A percentile compares a stretch with the other conserved stretches of the same genome.
Evolutionary conservation across 2,113 vertebrate species (phyloP).

Genomic region (Poeciliopsis occidentalis): DNA sequence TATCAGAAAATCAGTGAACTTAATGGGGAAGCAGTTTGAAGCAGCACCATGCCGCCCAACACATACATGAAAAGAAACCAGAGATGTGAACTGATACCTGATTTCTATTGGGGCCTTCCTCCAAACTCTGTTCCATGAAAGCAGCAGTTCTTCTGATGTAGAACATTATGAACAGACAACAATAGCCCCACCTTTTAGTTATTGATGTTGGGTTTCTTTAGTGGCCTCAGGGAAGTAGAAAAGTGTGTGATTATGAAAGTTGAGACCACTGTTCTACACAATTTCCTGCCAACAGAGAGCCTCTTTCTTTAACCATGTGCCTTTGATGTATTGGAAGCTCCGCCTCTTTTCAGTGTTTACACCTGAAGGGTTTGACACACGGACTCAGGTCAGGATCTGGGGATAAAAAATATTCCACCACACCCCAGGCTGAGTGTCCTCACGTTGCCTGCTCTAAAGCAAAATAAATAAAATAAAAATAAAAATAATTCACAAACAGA

Average conservation of each 20-base stretch:
- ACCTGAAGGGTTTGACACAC: too few relatives aligned
- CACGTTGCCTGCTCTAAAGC: background rate
- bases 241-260: conserved; percentile 14
- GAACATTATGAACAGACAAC: background rate
- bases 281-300: conserved; percentile 5
- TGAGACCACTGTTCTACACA: background rate
- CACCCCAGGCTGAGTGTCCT: background rate
- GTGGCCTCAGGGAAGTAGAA: background rate
- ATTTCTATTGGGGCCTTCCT: background rate
- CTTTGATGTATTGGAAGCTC: conserved; percentile 13
- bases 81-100: background rate
- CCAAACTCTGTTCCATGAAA: background rate
- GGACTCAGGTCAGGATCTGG: background rate
- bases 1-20: too few relatives aligned
- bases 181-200: conserved; percentile 4
- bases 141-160: background rate
- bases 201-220: background rate
- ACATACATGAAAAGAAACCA: too few relatives aligned
- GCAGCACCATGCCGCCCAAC: too few relatives aligned
- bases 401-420: background rate
- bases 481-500: too few relatives aligned
- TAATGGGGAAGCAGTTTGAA: too few relatives aligned
- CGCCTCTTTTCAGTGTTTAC: conserved; percentile 2
- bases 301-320: conserved; percentile 9
- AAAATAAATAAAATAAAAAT: too few relatives aligned